A percentile compares a stretch with the other conserved stretches of the same genome.
These are phyloP conservation scores for Tetropium fuscum DNA, from an alignment of 2,888 invertebrate species.

Conservation along the genomic window DNA sequence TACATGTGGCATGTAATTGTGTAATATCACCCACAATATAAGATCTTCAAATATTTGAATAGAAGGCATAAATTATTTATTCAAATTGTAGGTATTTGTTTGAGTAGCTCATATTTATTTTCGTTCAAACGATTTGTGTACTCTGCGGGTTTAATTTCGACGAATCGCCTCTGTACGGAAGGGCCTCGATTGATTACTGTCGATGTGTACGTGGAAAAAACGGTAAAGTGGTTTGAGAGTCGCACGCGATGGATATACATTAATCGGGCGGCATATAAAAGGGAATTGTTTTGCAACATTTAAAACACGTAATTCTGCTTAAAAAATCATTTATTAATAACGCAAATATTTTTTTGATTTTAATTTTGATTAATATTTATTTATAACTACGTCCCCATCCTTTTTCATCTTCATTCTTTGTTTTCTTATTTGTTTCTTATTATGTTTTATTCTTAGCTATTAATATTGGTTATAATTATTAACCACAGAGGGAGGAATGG, in stretches of 20 bases:
- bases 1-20: conserved; percentile 24
- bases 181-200: conserved; percentile 3
- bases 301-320: no score
- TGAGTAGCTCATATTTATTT: conserved; percentile 27
- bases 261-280: neutral
- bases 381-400: no score
- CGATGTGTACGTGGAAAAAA: neutral
- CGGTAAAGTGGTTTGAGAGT: neutral
- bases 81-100: conserved; percentile 30
- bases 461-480: no score
- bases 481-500: no score
- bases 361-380: no score
- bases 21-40: conserved; percentile 35
- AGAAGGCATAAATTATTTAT: conserved; percentile 25
- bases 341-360: no score
- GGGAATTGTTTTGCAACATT: no score
- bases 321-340: no score
- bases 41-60: conserved; percentile 24
- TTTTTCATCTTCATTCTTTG: no score
- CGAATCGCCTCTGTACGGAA: conserved; percentile 8
- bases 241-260: neutral
- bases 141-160: conserved; percentile 20
- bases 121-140: conserved; percentile 24
- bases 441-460: no score
- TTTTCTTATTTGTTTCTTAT: no score